Evolutionary conservation across 64 coral and sea anemone species (phyloP).

Genomic region (Porites australiensis): DNA sequence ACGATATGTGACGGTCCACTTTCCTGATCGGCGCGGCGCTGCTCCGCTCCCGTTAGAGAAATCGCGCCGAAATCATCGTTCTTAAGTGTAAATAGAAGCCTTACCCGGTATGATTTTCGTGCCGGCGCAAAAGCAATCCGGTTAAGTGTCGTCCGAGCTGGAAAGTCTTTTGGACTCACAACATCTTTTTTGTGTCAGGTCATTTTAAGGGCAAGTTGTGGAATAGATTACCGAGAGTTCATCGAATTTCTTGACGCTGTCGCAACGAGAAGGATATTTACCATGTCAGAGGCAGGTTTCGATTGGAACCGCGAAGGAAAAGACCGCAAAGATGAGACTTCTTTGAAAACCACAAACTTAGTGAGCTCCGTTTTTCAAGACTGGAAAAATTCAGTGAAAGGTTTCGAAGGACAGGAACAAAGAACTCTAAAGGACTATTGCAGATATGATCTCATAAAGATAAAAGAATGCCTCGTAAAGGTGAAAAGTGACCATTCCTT

Average conservation of each 20-base stretch:
- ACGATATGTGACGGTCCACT: no score
- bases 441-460: conserved; percentile 38
- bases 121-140: no score
- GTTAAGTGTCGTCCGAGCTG: no score
- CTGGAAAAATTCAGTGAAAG: conserved; percentile 31
- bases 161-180: background rate
- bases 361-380: conserved; percentile 32
- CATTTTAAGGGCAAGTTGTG: conserved; percentile 75
- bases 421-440: conserved; percentile 16
- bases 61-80: no score
- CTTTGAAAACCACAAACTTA: background rate
- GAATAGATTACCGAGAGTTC: conserved; percentile 78
- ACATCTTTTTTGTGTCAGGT: conserved; percentile 31
- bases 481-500: background rate
- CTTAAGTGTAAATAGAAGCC: no score
- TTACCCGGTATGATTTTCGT: no score
- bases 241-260: conserved; percentile 63
- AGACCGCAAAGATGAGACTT: background rate
- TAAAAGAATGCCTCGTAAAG: conserved; percentile 20
- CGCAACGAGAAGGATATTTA: conserved; percentile 23
- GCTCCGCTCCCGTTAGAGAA: no score
- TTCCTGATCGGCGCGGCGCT: no score
- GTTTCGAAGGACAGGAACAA: conserved; percentile 7
- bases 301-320: background rate
- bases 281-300: background rate